Percentiles rank a stretch among this genome's conserved stretches.
Conservation (phyloP, 2,888 invertebrate genomes). For the Chironomus riparius region DNA sequence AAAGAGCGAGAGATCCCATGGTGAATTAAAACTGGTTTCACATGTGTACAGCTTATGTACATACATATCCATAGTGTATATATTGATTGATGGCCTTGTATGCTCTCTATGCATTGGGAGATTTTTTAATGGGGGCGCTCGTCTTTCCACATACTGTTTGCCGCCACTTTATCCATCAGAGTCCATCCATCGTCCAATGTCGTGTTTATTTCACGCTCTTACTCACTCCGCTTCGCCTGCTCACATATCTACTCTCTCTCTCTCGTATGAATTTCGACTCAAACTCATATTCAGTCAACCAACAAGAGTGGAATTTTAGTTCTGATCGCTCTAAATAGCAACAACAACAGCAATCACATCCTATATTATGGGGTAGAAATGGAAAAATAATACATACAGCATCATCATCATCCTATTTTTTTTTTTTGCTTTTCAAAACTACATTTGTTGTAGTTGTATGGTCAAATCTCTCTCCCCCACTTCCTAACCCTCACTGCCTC, state of each 20-base stretch:
- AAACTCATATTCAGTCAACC: neutral
- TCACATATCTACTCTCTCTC: neutral
- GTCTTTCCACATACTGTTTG: neutral
- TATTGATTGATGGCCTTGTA: slow-evolving; percentile 27
- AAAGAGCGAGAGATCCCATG: slow-evolving; percentile 12
- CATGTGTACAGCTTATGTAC: neutral
- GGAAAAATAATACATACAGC: neutral
- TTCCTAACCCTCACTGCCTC: neutral
- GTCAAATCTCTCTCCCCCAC: neutral
- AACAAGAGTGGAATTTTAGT: neutral
- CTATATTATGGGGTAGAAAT: neutral
- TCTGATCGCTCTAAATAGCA: neutral
- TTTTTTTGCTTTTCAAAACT: neutral
- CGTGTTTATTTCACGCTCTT: neutral
- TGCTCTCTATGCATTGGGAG: slow-evolving; percentile 16
- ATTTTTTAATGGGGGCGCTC: neutral
- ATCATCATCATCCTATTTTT: neutral
- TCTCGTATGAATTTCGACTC: neutral
- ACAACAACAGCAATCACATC: neutral
- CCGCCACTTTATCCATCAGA: neutral
- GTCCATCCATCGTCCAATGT: neutral
- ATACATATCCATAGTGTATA: neutral
- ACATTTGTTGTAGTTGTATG: neutral
- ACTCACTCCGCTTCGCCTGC: too few species aligned
- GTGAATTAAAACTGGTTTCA: slow-evolving; percentile 11